Evolutionary conservation across 2,888 invertebrate species (phyloP).

Genomic region (Pasiphila rectangulata): DNA sequence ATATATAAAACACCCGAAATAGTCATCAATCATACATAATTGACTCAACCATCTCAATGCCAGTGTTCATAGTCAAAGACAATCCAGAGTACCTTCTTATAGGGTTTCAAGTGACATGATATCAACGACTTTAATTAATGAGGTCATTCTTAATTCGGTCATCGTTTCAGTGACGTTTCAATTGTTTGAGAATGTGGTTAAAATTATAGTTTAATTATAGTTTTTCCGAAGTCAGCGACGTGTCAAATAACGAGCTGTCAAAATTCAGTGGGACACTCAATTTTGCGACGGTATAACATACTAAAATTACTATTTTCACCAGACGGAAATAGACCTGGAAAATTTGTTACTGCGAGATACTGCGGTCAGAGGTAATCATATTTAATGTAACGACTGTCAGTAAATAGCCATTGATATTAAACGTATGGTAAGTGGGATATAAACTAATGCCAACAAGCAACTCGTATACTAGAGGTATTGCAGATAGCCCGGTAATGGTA

Average conservation of each 20-base stretch:
- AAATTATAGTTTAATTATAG: no score
- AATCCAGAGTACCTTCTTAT: conserved; percentile 26
- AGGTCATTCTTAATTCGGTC: conserved; percentile 32
- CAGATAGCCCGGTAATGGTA: no score
- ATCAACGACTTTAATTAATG: conserved; percentile 34
- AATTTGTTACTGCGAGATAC: no score
- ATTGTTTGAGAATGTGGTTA: no score
- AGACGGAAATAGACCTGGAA: no score
- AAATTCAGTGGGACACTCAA: no score
- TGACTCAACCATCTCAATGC: conserved; percentile 40
- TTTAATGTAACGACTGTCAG: conserved; percentile 5
- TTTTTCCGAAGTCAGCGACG: no score
- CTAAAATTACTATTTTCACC: no score
- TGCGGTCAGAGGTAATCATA: conserved; percentile 4
- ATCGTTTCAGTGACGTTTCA: no score
- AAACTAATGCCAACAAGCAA: conserved; percentile 10
- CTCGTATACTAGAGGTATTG: not conserved
- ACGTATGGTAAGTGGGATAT: conserved; percentile 13
- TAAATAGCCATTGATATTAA: conserved; percentile 18
- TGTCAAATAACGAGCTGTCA: no score
- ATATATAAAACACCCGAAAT: no score
- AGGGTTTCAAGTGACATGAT: conserved; percentile 31
- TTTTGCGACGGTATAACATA: not conserved
- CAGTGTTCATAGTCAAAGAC: conserved; percentile 37
- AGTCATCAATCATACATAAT: no score